These are phyloP conservation scores for Ictalurus furcatus DNA, from an alignment of 2,113 vertebrate species.

Conservation along the genomic window DNA sequence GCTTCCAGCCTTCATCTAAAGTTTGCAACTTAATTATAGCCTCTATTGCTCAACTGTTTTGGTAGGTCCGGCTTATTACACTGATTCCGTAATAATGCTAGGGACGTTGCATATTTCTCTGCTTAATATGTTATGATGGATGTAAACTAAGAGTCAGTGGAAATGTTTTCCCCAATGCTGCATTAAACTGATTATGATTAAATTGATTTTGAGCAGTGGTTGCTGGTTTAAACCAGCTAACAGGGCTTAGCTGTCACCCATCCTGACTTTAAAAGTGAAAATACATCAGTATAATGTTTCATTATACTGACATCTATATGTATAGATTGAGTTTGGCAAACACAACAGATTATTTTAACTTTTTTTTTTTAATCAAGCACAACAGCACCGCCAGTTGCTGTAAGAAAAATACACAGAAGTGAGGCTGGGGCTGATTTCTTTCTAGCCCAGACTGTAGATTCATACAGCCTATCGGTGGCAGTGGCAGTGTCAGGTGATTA, in stretches of 20 bases:
- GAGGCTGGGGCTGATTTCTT: background rate
- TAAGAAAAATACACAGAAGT: background rate
- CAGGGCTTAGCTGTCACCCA: background rate
- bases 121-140: background rate
- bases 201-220: background rate
- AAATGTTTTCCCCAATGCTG: background rate
- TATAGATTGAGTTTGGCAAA: too few species aligned
- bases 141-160: background rate
- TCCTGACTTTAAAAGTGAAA: background rate
- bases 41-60: background rate
- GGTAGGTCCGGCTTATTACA: background rate
- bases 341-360: too few species aligned
- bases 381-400: background rate
- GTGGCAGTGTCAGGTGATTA: background rate
- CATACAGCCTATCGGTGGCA: background rate
- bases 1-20: background rate
- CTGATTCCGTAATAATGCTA: background rate
- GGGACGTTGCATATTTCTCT: background rate
- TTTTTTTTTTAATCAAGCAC: background rate
- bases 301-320: too few species aligned
- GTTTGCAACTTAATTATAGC: background rate
- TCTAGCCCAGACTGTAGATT: background rate
- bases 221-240: background rate
- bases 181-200: background rate
- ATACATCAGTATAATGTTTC: background rate